A percentile compares a stretch with the other conserved stretches of the same genome.
phyloP scores from a whole-genome alignment of 2,888 invertebrate species.

The Pomacea canaliculata region DNA sequence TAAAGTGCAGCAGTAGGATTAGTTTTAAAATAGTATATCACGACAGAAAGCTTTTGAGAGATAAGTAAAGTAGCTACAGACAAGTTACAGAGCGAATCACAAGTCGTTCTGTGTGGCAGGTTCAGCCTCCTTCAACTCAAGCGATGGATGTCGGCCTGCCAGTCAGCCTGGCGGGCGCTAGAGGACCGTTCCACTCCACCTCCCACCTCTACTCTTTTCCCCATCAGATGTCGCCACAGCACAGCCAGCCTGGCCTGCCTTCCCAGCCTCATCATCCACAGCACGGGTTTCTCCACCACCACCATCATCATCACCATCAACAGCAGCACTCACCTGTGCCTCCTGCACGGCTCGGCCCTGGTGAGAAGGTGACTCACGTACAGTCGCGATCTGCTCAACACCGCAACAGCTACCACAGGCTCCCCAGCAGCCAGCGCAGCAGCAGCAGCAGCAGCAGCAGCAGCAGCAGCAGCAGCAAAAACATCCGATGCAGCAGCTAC shows the following conservation, averaged over 20 bases:
- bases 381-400: constrained; percentile 1
- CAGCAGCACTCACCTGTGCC: constrained; percentile 3
- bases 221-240: neutral
- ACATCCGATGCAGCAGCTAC: neutral
- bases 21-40: too few relatives aligned
- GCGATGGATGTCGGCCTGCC: too few relatives aligned
- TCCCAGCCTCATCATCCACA: constrained; percentile 2
- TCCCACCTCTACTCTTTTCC: neutral
- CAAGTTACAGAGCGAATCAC: too few relatives aligned
- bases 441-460: constrained; percentile 1
- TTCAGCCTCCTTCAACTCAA: too few relatives aligned
- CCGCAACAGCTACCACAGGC: neutral
- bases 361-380: neutral
- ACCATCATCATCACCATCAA: constrained; percentile 13
- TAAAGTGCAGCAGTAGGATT: too few relatives aligned
- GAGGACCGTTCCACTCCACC: too few relatives aligned
- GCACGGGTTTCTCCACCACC: constrained; percentile 8
- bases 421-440: neutral
- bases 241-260: constrained; percentile 1
- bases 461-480: neutral
- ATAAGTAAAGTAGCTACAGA: too few relatives aligned
- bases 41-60: too few relatives aligned
- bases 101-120: too few relatives aligned
- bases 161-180: too few relatives aligned
- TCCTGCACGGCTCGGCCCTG: neutral